A percentile compares a stretch with the other conserved stretches of the same genome.
Evolutionary conservation across 2,113 vertebrate species (phyloP).

Genomic region (Chaenocephalus aceratus): DNA sequence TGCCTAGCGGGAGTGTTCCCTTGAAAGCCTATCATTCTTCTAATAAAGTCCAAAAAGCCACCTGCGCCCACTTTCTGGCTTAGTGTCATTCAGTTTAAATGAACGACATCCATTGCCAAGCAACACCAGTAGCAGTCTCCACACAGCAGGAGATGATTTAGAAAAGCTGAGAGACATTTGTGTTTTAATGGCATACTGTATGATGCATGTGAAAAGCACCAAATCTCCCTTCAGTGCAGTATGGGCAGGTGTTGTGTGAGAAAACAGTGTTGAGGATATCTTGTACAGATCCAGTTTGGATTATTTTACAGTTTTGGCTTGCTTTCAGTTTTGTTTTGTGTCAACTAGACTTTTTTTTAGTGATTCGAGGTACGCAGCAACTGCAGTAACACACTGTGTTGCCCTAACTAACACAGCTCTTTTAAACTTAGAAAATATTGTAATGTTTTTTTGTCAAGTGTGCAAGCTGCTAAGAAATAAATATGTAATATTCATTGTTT

Average conservation of each 20-base stretch:
- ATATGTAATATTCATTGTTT: conserved; percentile 1
- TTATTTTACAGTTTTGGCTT: conserved; percentile 23
- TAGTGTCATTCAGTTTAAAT: conserved; percentile 42
- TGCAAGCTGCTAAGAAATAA: not conserved
- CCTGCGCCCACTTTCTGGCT: conserved; percentile 49
- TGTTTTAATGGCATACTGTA: conserved; percentile 30
- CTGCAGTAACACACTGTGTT: no score
- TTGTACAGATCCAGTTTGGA: conserved; percentile 19
- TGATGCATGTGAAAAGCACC: conserved; percentile 18
- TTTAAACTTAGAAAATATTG: conserved; percentile 1
- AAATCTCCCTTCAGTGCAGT: conserved; percentile 17
- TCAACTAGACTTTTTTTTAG: no score
- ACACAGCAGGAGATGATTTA: not conserved
- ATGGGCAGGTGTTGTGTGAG: conserved; percentile 34
- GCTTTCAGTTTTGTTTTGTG: not conserved
- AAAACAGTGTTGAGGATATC: conserved; percentile 28
- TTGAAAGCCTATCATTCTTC: conserved; percentile 56
- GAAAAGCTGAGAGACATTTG: conserved; percentile 25
- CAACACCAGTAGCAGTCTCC: not conserved
- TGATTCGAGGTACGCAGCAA: no score
- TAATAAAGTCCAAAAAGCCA: conserved; percentile 71
- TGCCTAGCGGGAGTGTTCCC: conserved; percentile 37
- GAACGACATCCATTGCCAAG: conserved; percentile 28
- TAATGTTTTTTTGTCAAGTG: not conserved
- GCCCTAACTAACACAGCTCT: not conserved